Conservation (phyloP, 2,797 vertebrate species). For the Emydoidea blandingii region DNA sequence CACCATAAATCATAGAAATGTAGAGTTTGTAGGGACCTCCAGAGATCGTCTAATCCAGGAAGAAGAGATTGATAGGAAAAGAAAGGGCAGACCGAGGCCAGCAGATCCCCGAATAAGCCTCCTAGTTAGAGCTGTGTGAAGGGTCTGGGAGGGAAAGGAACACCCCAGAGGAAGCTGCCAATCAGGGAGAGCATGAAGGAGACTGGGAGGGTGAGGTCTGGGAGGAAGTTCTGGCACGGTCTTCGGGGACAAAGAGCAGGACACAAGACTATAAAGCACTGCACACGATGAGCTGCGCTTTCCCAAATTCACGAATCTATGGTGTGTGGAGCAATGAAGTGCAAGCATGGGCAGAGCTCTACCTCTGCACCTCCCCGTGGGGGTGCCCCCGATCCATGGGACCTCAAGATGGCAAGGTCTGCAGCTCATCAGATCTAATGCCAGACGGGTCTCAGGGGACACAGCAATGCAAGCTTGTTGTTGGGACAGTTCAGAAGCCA, state of each 20-base stretch:
- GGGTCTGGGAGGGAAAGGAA: neutral
- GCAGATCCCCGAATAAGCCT: neutral
- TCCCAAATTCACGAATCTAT: rapidly evolving
- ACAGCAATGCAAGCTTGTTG: slow-evolving; percentile 42
- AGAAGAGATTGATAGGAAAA: neutral
- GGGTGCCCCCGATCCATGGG: rapidly evolving
- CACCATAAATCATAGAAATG: too few species aligned
- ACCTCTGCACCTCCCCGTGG: rapidly evolving
- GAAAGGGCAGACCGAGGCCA: neutral
- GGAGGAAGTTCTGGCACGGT: too few species aligned
- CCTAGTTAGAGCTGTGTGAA: neutral
- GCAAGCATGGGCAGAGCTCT: neutral
- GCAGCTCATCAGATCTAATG: neutral
- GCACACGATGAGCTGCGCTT: neutral
- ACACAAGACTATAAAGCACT: neutral
- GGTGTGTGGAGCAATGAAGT: rapidly evolving
- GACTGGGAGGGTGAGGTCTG: neutral
- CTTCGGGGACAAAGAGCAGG: neutral
- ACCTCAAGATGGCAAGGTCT: rapidly evolving
- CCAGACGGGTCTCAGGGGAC: neutral
- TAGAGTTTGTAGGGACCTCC: too few species aligned
- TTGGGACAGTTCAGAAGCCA: slow-evolving; percentile 22
- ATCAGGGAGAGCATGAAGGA: too few species aligned
- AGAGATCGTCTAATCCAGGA: too few species aligned
- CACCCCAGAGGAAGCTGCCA: neutral